Base-by-base conservation (phyloP, 2,113 vertebrate species). In the Thalassoma bifasciatum region DNA sequence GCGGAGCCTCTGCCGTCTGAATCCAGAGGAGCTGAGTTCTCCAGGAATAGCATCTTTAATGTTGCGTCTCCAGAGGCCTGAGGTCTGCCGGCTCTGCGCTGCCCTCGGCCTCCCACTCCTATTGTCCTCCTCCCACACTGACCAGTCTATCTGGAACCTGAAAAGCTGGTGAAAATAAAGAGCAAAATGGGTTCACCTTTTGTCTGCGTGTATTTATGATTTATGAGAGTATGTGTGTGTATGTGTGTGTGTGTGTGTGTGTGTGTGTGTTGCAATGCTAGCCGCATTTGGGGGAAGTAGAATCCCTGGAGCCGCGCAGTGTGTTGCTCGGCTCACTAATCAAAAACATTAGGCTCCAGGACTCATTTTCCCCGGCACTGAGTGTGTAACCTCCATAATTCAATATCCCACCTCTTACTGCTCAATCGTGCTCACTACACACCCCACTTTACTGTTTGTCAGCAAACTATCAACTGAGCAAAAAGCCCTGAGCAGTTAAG, bases 71-170 rank as follows among this genome's bases (percentile, higher is more conserved):
- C 77, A 63, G 90, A 89, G 89, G 81, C 52, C 59, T 26, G 66
- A 75, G 76, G 84, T 84, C 82, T 51, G 78, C 87, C 40, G 75
- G 66, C 82, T 85, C 81, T 60, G 9, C 11, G 44, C 62, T 83
- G 85, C 86, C 77, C 81, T 83, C 77, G 36, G 81, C 83, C 90
- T 88, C 84, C 85, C 74, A 83, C 85, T 88, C 87, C 87, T 64
- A 93, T 88, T 91, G 90, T 92, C 89, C 80, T 92, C 88, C 89
- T 89, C 89, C 91, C 83, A 87, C 88, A 86, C 87, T 89, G 90
- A 88, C 90, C 90, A 83, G 79, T 87, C 85, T 86, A 86, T 92
- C 84, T 77, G 53, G 75, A 30, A 75, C 84, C 84, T 72, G 72
- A 72, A 89, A 86, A 88, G 69, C 84, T 75, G 66, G 86, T 78